Evolutionary conservation across 2,113 vertebrate genomes (phyloP), one percentile per base, ranked within the genome.

Genomic region (Otolemur garnettii): DNA sequence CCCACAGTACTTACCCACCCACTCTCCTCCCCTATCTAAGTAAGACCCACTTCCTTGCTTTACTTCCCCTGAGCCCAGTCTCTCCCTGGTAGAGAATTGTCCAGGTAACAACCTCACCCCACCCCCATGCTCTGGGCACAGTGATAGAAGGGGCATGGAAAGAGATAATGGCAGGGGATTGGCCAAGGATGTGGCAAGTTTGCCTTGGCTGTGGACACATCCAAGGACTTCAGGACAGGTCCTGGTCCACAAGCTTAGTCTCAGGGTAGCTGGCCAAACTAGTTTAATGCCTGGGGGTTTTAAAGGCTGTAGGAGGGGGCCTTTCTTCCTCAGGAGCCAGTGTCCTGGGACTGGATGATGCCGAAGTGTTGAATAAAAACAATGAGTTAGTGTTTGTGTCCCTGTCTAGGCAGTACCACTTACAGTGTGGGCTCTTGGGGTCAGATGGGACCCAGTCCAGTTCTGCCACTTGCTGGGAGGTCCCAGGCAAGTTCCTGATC

Each of bases 1-100:
- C 55, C 80, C 85, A 55, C 53, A 1, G 53, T 1, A 21, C 35
- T 84, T 45, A 71, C 42, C 80, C 72, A 45, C 72, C 50, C 62
- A 14, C 7, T 6, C 64, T 64, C 10, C 33, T 3, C 11, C 28
- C 30, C 53, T 12, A 0, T 53, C 80, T 84, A 6, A 89, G 87
- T 84, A 6, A 89, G 87, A 62, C 81, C 81, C 59, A 94, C 82
- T 97, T 98, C 96, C 96, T 91, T 88, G 72, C 30, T 78, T 10
- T 74, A 15, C 69, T 94, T 97, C 85, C 71, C 64, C 62, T 57
- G 7, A 71, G 64, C 60, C 82, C 24, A 15, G 22, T 28, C 57
- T 50, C 38, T 90, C 30, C 72, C 4, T 8, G n/a, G 35, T 45
- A 9, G 79, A 81, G 55, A 66, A 55, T 14, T 57, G 53, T 26